phyloP scores from a whole-genome alignment of 2,888 invertebrate species.

The Nomada goodeniana region DNA sequence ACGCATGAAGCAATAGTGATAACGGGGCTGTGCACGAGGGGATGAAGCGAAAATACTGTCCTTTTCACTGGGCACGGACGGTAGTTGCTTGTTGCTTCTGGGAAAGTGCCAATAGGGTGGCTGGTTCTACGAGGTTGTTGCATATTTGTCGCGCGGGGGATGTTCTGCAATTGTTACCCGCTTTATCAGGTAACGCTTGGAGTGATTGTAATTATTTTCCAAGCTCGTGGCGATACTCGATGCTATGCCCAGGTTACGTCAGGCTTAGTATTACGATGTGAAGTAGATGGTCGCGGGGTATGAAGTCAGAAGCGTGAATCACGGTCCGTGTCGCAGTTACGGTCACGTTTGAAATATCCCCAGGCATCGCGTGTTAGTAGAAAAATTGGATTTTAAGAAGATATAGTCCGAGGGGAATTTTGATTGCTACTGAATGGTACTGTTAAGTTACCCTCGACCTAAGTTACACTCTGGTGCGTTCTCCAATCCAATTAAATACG shows the following conservation, averaged over 20 bases:
- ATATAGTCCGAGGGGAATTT: constrained; percentile 1
- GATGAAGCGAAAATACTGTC: constrained; percentile 17
- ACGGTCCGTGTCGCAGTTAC: not conserved
- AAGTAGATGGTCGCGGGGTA: constrained; percentile 16
- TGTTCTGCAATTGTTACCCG: not conserved
- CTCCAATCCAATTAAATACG: too few species aligned
- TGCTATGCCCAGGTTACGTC: constrained; percentile 12
- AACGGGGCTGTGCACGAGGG: not conserved
- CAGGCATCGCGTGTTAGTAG: not conserved
- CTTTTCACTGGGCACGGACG: constrained; percentile 7
- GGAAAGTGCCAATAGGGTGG: constrained; percentile 9
- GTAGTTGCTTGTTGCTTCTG: constrained; percentile 28
- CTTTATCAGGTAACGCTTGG: too few species aligned
- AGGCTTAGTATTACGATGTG: not conserved
- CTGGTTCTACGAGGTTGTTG: not conserved
- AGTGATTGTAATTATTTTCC: not conserved
- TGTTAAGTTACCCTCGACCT: not conserved
- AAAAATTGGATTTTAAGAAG: not conserved
- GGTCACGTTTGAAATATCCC: not conserved
- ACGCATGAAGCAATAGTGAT: constrained; percentile 20
- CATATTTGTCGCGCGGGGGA: not conserved
- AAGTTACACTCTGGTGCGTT: not conserved
- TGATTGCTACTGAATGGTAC: not conserved
- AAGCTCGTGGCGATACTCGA: not conserved
- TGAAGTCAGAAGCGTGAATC: constrained; percentile 23